Evolutionary conservation across 2,888 invertebrate species (phyloP), one percentile per base, ranked within the genome.

Genomic region (Drosophila setosimentum): DNA sequence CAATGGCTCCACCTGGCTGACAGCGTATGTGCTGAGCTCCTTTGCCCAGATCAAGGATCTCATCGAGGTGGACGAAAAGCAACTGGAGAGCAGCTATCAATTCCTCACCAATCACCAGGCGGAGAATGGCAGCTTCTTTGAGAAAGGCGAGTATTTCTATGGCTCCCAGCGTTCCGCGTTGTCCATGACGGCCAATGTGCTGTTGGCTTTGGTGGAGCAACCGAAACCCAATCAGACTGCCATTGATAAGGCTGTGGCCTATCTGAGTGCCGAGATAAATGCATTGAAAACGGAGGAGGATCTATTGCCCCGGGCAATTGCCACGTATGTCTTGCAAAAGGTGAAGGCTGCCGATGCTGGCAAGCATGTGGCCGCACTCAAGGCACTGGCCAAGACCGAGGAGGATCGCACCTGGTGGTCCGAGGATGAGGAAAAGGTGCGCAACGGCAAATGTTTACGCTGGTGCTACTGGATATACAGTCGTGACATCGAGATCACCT

Each of bases 361-460:
- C 45, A 80, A 86, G 45, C 80, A 85, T 27, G 71, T 92, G 5
- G 72, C 73, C 0, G 50, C 80, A 4, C 68, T 92, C 0, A 94
- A 94, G 5, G 95, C 96, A 1, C 95, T 96, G 78, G 94, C 94
- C 68, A 93, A 94, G 74, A 92, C 94, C 21, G 93, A 94, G 60
- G 94, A 85, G 3, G 96, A 96, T 61, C 94, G 95, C 84, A 96
- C 96, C 84, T 97, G 97, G 96, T 98, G 98, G 98, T 95, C 95
- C 50, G 96, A 96, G 66, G 93, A 93, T 13, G 91, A 93, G 0
- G 89, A 93, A 50, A 89, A 91, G 16, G 94, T 94, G 61, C 67
- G 51, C 1, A 0, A 42, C 4, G 63, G 61, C 2, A 57, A 24
- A 35, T 79, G 77, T 33, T 58, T 10, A 3, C 78, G 79, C 50